Evolutionary conservation across 2,888 invertebrate species (phyloP).

Genomic region (Panzeria rudis): DNA sequence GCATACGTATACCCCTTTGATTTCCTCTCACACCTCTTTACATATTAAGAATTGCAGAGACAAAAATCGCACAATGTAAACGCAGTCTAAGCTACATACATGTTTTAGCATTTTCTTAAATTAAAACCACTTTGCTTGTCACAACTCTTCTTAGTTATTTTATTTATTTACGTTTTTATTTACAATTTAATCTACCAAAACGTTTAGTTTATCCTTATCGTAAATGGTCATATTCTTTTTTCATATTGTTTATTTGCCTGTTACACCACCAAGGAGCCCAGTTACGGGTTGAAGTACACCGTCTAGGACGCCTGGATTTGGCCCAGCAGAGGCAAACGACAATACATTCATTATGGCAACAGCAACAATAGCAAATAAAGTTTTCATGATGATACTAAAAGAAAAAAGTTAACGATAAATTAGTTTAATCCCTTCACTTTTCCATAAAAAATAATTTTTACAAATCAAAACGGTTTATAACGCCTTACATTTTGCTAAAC

Average conservation of each 20-base stretch:
- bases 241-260: background rate
- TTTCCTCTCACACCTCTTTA: too few species aligned
- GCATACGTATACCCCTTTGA: too few species aligned
- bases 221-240: background rate
- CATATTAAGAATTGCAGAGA: too few species aligned
- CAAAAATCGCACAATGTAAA: too few species aligned
- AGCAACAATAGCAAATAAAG: background rate
- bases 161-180: background rate
- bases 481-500: too few species aligned
- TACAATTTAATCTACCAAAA: background rate
- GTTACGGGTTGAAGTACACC: slow-evolving; percentile 10
- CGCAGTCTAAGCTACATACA: too few species aligned
- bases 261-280: background rate
- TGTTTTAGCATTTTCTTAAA: too few species aligned
- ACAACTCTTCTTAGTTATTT: too few species aligned
- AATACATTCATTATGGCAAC: background rate
- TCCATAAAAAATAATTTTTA: too few species aligned
- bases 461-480: too few species aligned
- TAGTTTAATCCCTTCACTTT: too few species aligned
- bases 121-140: too few species aligned
- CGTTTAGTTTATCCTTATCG: background rate
- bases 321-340: background rate
- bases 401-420: background rate
- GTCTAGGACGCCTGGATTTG: background rate
- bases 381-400: background rate